phyloP scores from a whole-genome alignment of 2,113 vertebrate genomes.

The Campylomormyrus numenius region DNA sequence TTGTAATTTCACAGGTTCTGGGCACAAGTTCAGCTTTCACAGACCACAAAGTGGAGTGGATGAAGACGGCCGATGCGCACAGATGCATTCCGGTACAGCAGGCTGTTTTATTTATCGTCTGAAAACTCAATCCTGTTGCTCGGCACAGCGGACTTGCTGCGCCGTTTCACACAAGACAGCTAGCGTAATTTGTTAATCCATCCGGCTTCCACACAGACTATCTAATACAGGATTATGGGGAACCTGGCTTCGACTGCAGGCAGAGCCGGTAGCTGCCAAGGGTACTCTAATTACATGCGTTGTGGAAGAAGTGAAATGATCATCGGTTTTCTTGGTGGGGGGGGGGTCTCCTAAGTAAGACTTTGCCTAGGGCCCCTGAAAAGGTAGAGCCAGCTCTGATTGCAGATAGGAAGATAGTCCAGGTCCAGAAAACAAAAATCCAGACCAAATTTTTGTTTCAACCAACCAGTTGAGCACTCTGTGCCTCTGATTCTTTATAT shows the following conservation, averaged over 20 bases:
- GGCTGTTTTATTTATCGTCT: not conserved
- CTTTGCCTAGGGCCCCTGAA: not conserved
- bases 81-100: not conserved
- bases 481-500: not conserved
- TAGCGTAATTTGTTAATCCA: not conserved
- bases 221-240: not conserved
- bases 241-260: not conserved
- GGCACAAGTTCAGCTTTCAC: not conserved
- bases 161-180: not conserved
- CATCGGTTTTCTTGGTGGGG: not conserved
- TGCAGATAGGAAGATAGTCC: not conserved
- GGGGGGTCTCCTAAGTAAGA: not conserved
- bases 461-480: not conserved
- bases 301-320: not conserved
- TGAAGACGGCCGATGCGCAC: not conserved
- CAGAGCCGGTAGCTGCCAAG: not conserved
- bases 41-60: not conserved
- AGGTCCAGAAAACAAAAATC: not conserved
- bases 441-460: not conserved
- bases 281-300: not conserved
- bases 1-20: conserved; percentile 3
- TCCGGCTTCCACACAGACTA: not conserved
- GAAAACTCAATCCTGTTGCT: not conserved
- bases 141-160: not conserved
- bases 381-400: not conserved